These are phyloP conservation scores for Sebastes goodei DNA, from an alignment of 2,797 vertebrate genomes.

Conservation along the genomic window DNA sequence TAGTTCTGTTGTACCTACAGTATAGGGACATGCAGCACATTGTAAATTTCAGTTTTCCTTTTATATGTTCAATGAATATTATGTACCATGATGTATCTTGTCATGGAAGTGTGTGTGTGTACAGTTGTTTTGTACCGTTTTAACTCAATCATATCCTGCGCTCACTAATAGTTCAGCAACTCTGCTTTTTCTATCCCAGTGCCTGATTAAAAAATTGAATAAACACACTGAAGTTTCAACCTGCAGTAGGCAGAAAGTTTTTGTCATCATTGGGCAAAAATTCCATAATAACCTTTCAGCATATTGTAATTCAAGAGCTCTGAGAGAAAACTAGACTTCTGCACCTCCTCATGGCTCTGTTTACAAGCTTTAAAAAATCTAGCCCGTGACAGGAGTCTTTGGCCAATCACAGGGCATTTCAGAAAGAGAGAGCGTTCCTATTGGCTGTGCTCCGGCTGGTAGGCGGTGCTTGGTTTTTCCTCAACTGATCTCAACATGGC, in stretches of 20 bases:
- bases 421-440: too few relatives aligned
- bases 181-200: background rate
- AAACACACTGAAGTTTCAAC: conserved; percentile 3
- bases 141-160: background rate
- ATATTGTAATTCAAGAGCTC: too few relatives aligned
- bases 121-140: conserved; percentile 27
- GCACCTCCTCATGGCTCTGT: too few relatives aligned
- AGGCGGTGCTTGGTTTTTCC: too few relatives aligned
- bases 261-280: too few relatives aligned
- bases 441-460: too few relatives aligned
- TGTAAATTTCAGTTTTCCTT: conserved; percentile 45
- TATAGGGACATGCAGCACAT: background rate
- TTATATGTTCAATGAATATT: conserved; percentile 17
- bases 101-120: background rate
- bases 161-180: background rate
- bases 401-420: too few relatives aligned
- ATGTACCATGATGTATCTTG: background rate
- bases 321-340: too few relatives aligned
- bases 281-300: too few relatives aligned
- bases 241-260: background rate
- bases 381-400: too few relatives aligned
- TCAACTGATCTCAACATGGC: too few relatives aligned
- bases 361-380: too few relatives aligned
- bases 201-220: conserved; percentile 14
- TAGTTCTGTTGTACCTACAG: background rate